Evolutionary conservation across 2,888 invertebrate species (phyloP), one percentile per base, ranked within the genome.

Genomic region (Eulithis prunata): DNA sequence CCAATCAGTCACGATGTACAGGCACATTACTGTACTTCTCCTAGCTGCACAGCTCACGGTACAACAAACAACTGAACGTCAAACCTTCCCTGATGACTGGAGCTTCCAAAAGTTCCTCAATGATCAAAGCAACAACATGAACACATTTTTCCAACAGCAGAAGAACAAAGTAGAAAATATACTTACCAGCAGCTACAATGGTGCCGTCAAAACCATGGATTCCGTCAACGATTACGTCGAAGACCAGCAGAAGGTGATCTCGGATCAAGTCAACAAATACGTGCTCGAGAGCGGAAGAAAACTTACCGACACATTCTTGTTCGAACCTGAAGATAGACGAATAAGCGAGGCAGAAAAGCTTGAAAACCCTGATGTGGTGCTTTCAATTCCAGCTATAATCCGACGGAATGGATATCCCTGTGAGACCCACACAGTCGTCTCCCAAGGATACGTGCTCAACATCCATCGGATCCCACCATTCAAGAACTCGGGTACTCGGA

Each of bases 401-500:
- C 73, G 78, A 13, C 83, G 94, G 53, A 93, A 95, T 68, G 96
- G 95, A 47, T 97, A 96, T 83, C 89, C 93, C 0, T 94, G 95
- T 32, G 97, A 97, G 86, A 94, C 95, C 0, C 97, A 97, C 77
- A 90, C 93, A 0, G 94, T 97, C 0, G 84, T 93, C 65, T 98
- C 98, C 49, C 96, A 98, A 88, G 98, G 97, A 0, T 98, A 97
- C 84, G 88, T 98, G 13, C 88, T 98, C 53, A 95, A 95, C 46
- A 71, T 98, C 55, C 98, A 98, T 78, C 94, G 98, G 62, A 97
- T 98, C 73, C 96, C 97, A 0, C 92, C 92, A 57, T 72, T 85
- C 2, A 93, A 93, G 56, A 82, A 83, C 59, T 81, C 84, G 36
- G 74, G 72, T 0, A 80, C 87, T 3, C 70, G 88, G 1, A 68